These are phyloP conservation scores for Octopus sinensis DNA, from an alignment of 1,140 invertebrate genomes.

Conservation along the genomic window DNA sequence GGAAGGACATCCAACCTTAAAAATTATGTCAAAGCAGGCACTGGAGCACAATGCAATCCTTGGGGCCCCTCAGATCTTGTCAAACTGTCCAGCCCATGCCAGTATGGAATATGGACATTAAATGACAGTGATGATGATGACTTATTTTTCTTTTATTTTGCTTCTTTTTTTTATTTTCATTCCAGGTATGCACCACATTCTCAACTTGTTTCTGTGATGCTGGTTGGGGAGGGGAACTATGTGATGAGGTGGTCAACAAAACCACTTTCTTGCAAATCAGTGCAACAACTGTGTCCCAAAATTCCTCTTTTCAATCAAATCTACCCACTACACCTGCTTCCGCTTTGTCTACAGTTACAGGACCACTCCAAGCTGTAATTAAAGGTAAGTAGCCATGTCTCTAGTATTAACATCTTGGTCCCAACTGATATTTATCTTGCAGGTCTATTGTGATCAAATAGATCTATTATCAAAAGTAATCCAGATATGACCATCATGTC, in stretches of 20 bases:
- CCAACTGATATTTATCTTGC: no score
- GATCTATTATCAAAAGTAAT: no score
- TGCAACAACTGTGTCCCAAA: constrained; percentile 21
- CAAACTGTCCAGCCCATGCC: no score
- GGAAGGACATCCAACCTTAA: no score
- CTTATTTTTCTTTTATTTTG: constrained; percentile 13
- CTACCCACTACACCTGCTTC: constrained; percentile 52
- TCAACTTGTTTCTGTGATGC: constrained; percentile 87
- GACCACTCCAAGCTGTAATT: background rate
- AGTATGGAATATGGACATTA: no score
- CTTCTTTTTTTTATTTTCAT: constrained; percentile 14
- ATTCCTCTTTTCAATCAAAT: background rate
- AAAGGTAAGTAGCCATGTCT: background rate
- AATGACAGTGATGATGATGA: background rate
- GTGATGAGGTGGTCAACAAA: constrained; percentile 65
- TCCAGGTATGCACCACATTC: constrained; percentile 85
- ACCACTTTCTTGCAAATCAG: constrained; percentile 41
- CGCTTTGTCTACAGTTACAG: background rate
- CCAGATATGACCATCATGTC: no score
- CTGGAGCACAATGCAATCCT: no score
- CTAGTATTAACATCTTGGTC: no score
- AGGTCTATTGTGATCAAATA: no score
- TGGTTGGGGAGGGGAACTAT: constrained; percentile 86
- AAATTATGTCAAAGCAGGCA: no score
- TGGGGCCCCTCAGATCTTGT: no score